phyloP scores from a whole-genome alignment of 2,888 invertebrate species.

The Drosophila heteroneura region DNA sequence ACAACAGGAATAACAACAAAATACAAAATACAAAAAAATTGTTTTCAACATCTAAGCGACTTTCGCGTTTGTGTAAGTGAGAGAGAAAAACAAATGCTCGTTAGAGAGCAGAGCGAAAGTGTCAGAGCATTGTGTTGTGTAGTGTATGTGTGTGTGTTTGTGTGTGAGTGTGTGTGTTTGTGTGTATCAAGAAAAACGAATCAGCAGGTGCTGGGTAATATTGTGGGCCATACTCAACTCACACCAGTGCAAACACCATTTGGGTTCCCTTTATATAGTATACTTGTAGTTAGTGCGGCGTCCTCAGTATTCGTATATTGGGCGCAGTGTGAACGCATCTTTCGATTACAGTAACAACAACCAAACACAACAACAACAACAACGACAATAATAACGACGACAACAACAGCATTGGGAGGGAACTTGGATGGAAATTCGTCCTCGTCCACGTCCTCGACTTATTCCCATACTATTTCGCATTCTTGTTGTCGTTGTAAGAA shows the following conservation, averaged over 20 bases:
- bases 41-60: conserved; percentile 1
- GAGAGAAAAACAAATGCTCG: conserved; percentile 31
- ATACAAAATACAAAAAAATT: conserved; percentile 20
- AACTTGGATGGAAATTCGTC: conserved; percentile 2
- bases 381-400: conserved; percentile 37
- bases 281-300: conserved; percentile 46
- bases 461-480: conserved; percentile 22
- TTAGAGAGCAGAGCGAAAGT: conserved; percentile 53
- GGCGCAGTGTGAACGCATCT: conserved; percentile 74
- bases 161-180: conserved; percentile 35
- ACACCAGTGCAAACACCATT: conserved; percentile 22
- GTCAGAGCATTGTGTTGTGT: conserved; percentile 31
- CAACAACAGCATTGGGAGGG: conserved; percentile 6
- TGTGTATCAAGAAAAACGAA: conserved; percentile 52
- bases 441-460: conserved; percentile 17
- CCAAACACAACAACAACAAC: conserved; percentile 29
- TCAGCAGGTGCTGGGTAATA: conserved; percentile 78
- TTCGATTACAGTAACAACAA: conserved; percentile 74
- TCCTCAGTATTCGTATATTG: conserved; percentile 52
- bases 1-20: conserved; percentile 37
- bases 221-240: conserved; percentile 58
- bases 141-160: not conserved
- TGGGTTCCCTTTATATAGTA: conserved; percentile 26
- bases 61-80: conserved; percentile 23
- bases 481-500: conserved; percentile 69